Evolutionary conservation across 2,113 vertebrate genomes (phyloP), one percentile per base, ranked within the genome.

Genomic region (Nerophis lumbriciformis): DNA sequence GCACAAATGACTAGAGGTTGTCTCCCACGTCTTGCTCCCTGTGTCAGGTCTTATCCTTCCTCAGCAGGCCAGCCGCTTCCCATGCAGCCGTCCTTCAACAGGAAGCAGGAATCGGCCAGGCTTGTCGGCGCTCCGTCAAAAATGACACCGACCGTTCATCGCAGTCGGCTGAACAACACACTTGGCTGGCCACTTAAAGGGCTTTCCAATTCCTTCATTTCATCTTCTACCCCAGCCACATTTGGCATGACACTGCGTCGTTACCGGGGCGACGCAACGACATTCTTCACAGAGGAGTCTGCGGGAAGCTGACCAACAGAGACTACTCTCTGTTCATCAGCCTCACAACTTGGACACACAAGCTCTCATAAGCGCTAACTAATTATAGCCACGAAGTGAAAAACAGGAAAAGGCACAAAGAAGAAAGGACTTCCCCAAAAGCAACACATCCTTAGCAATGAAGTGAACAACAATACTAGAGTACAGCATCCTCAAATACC

Each of bases 31-130:
- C 53, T 71, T 19, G 28, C 79, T 84, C 88, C 86, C 84, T 87
- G 84, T 60, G 71, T 45, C 1, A 44, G 63, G 70, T 66, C 78
- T 87, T 85, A 89, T 88, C 88, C 85, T 70, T 50, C 54, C 59
- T 13, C 61, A 38, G 71, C 87, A 90, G 82, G 53, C 71, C 77
- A 63, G 68, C 60, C n/a, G 53, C 54, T 87, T 85, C 80, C 80
- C 68, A 73, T 80, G 75, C 78, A 79, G 76, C 61, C 75, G 51
- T 81, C 73, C 74, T 83, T 75, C 76, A 65, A 79, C 83, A 84
- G 87, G 87, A 88, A 88, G 84, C 84, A 84, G 87, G 82, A 88
- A 88, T 77, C 68, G 21, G 36, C 75, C 75, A 61, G 56, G 61
- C 78, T 69, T 62, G 73, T 72, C 78, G 51, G 73, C 69, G 4